Conservation (phyloP, 2,797 vertebrate genomes). For the Propithecus perrieri region DNA sequence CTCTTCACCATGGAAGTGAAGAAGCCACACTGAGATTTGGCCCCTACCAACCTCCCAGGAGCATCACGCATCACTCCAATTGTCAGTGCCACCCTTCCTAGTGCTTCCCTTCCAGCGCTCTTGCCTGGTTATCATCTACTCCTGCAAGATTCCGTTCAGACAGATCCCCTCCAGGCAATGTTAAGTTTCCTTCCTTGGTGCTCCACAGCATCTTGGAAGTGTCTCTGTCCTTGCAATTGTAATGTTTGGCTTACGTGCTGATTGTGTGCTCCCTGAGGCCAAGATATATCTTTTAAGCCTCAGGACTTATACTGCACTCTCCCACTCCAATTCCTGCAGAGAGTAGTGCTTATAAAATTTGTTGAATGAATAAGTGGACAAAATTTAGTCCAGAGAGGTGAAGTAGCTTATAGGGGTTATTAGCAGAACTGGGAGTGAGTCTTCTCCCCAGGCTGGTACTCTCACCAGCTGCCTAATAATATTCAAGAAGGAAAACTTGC, state of each 20-base stretch:
- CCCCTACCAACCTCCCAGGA: neutral
- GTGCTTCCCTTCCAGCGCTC: neutral
- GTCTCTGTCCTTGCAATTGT: neutral
- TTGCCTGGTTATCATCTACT: neutral
- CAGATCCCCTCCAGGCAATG: no score
- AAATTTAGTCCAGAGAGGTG: neutral
- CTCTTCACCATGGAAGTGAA: neutral
- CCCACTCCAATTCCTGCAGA: neutral
- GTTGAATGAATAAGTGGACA: neutral
- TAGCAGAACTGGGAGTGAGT: neutral
- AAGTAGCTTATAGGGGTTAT: neutral
- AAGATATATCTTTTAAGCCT: neutral
- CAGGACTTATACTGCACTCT: neutral
- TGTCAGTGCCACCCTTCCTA: neutral
- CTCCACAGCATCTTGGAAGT: neutral
- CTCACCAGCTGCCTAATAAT: neutral
- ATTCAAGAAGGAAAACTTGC: neutral
- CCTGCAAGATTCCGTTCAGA: neutral
- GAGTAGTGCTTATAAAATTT: neutral
- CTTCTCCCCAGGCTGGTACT: neutral
- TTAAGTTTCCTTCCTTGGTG: neutral
- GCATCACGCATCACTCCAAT: neutral
- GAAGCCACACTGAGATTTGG: neutral
- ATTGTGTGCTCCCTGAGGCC: neutral
- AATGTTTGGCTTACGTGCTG: neutral